phyloP scores from a whole-genome alignment of 2,113 vertebrate genomes.

The Mionectes macconnelli region DNA sequence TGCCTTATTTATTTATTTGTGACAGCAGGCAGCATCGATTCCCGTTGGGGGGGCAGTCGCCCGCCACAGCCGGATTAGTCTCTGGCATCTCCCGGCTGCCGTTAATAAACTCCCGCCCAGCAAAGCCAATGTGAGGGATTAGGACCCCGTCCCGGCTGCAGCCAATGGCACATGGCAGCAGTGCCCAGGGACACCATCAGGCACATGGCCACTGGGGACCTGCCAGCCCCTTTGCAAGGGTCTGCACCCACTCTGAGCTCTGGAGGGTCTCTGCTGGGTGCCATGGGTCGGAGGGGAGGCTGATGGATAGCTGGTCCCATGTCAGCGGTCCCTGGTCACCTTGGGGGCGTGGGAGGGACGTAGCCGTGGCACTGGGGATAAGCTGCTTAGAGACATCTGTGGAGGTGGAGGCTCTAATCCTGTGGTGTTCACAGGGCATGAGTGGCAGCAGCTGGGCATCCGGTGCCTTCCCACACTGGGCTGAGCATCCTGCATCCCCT shows the following conservation, averaged over 20 bases:
- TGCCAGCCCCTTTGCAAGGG: background rate
- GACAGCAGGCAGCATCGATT: conserved; percentile 39
- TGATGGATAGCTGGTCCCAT: background rate
- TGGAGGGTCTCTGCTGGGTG: background rate
- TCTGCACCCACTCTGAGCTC: background rate
- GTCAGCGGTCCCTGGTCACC: background rate
- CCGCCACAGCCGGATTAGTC: background rate
- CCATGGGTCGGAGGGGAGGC: fast-evolving
- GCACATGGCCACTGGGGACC: fast-evolving
- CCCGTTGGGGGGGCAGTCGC: background rate
- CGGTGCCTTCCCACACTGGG: fast-evolving
- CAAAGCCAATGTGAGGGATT: background rate
- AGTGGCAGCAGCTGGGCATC: background rate
- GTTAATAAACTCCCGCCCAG: background rate
- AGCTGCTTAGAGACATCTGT: conserved; percentile 13
- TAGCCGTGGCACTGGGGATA: background rate
- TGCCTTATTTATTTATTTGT: conserved; percentile 52
- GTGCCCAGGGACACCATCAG: fast-evolving
- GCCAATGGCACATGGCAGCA: fast-evolving
- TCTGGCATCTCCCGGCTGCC: background rate
- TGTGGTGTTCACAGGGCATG: fast-evolving
- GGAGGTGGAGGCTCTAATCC: background rate
- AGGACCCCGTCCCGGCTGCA: fast-evolving
- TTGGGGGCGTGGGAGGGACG: background rate
- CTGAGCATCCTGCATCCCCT: background rate